Conservation (phyloP, 2,797 vertebrate genomes). For the Fringilla coelebs region DNA sequence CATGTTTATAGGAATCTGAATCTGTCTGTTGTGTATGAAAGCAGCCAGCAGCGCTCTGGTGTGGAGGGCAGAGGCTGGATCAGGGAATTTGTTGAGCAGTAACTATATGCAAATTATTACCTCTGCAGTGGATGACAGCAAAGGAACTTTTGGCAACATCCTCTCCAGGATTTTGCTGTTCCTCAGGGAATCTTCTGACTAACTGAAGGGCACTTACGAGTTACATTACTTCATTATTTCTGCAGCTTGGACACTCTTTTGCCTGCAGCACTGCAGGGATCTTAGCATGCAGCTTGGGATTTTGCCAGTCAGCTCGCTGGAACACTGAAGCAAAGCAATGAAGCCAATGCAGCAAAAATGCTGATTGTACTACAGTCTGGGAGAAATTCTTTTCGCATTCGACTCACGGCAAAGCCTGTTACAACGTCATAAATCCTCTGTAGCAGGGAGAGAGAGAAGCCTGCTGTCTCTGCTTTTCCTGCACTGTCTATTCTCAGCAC, state of each 20-base stretch:
- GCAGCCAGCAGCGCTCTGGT: background rate
- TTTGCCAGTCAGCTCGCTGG: background rate
- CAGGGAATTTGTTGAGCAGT: background rate
- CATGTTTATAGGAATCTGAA: background rate
- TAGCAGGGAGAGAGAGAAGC: background rate
- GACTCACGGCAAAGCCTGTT: background rate
- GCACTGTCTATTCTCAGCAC: background rate
- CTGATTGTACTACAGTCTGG: background rate
- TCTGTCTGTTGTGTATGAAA: background rate
- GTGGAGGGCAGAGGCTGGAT: background rate
- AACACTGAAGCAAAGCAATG: background rate
- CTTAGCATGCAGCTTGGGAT: background rate
- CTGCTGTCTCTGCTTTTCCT: background rate
- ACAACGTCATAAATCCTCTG: background rate
- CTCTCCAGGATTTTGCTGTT: background rate
- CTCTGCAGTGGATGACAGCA: background rate
- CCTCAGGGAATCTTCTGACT: background rate
- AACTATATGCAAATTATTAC: background rate
- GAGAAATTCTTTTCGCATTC: background rate
- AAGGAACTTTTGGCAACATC: background rate
- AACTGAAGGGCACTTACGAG: background rate
- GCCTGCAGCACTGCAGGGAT: background rate
- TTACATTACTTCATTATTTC: background rate
- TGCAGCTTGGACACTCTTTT: background rate
- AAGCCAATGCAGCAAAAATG: constrained; percentile 48